Evolutionary conservation across 2,113 vertebrate species (phyloP), one percentile per base, ranked within the genome.

Genomic region (Electrona antarctica): DNA sequence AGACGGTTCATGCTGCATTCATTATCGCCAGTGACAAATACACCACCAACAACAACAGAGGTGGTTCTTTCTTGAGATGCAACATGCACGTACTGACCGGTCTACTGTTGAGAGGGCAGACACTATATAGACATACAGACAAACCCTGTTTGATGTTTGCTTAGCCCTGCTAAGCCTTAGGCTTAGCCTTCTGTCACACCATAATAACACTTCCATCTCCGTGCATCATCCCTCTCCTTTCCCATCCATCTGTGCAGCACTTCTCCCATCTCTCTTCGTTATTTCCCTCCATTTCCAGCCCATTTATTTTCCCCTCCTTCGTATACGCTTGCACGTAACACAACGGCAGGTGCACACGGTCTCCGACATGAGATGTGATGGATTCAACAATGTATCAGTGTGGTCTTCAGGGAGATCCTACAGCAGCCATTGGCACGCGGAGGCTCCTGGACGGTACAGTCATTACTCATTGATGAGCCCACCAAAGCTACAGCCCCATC

Each of bases 381-480:
- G 68, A 85, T 86, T 76, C 67, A 73, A 69, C 64, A 11, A 11
- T 9, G 61, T 64, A 6, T 15, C 14, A 10, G 41, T 10, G 14
- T n/a, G 79, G 64, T 62, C 52, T 82, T 85, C 55, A 7, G 71
- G 64, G 73, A 48, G 50, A 64, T 73, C 60, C n/a, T 84, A 70
- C 73, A 85, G 79, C 81, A 81, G 79, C 47, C 28, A 41, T 55
- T 52, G 51, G 51, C 55, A 46, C n/a, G 33, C 33, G 49, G 58
- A 21, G 28, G 11, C 28, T 55, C 7, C 62, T 50, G 64, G 66
- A 73, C 61, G 64, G 79, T 66, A 46, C 65, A 49, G 73, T 71
- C 64, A 63, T 73, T 76, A 74, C 28, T 72, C 59, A 41, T 51
- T 69, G 59, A 64, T 68, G 46, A 67, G 60, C 71, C 60, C 50